These are phyloP conservation scores for Aphrocallistes beatrix DNA, from an alignment of 37 sponge, comb jelly and placozoan genomes.

Conservation along the genomic window DNA sequence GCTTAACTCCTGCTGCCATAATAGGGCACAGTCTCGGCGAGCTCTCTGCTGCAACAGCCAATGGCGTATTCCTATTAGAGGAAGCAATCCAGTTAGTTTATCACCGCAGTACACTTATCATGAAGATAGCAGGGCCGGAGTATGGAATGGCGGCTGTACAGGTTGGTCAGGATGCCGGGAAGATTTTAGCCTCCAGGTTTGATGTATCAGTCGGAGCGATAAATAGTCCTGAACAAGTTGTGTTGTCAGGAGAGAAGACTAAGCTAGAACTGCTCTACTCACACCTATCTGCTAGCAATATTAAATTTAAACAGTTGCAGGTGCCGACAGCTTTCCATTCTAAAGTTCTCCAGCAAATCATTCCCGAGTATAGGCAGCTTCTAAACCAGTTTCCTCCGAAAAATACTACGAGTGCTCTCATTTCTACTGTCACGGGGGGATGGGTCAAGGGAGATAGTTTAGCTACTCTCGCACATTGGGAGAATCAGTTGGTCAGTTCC, in stretches of 20 bases:
- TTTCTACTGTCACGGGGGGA: background rate
- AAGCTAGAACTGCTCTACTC: background rate
- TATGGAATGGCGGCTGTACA: background rate
- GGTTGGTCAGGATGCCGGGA: background rate
- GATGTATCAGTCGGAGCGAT: background rate
- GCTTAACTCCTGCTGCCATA: background rate
- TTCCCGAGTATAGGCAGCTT: background rate
- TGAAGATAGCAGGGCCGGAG: background rate
- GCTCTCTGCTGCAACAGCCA: background rate
- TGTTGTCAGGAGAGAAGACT: background rate
- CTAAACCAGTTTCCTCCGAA: background rate
- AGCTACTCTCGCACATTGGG: background rate
- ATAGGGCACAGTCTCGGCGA: background rate
- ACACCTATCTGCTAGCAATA: background rate
- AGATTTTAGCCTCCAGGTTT: background rate
- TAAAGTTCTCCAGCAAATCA: background rate
- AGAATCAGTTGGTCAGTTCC: background rate
- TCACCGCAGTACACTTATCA: background rate
- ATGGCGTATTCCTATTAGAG: background rate
- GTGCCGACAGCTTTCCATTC: conserved; percentile 11
- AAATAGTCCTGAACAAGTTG: background rate
- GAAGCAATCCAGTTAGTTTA: background rate
- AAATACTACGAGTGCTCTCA: background rate
- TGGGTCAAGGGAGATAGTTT: background rate
- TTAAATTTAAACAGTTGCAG: background rate